Evolutionary conservation across 2,888 invertebrate genomes (phyloP).

Genomic region (Alloscopus bannaensis): DNA sequence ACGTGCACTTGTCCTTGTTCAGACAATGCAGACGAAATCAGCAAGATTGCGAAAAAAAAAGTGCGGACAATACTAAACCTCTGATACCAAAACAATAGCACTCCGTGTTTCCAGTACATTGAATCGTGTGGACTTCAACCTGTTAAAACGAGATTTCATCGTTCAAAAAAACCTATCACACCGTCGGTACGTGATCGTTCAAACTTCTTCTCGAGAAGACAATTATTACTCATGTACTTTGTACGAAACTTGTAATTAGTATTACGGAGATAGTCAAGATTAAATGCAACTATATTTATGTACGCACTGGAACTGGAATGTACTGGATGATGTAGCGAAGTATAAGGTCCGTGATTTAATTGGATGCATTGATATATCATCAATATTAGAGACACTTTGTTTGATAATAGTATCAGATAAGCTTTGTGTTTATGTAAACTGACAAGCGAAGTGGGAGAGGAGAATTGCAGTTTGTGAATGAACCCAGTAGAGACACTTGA

Average conservation of each 20-base stretch:
- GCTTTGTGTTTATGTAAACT: slow-evolving; percentile 11
- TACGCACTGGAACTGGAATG: slow-evolving; percentile 18
- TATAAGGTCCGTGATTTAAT: slow-evolving; percentile 13
- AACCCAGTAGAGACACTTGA: no score
- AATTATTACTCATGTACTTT: background rate
- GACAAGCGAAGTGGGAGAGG: slow-evolving; percentile 7
- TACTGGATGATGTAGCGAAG: slow-evolving; percentile 25
- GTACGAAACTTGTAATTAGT: background rate
- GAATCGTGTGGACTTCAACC: slow-evolving; percentile 51
- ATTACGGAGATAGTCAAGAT: slow-evolving; percentile 5
- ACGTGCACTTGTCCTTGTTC: no score
- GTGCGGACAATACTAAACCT: slow-evolving; percentile 12
- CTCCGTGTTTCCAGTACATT: background rate
- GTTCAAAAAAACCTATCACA: slow-evolving; percentile 8
- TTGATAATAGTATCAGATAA: slow-evolving; percentile 16
- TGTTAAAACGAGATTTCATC: slow-evolving; percentile 48
- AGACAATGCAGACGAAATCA: no score
- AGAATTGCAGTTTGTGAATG: slow-evolving; percentile 48
- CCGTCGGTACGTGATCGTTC: slow-evolving; percentile 1
- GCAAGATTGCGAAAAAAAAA: background rate
- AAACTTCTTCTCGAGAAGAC: background rate
- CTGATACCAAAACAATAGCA: slow-evolving; percentile 22
- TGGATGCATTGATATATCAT: slow-evolving; percentile 48
- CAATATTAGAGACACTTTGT: slow-evolving; percentile 11
- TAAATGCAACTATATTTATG: slow-evolving; percentile 7